Percentiles rank a stretch among this genome's conserved stretches.
phyloP scores from a whole-genome alignment of 2,113 vertebrate genomes.

The Phalacrocorax aristotelis region DNA sequence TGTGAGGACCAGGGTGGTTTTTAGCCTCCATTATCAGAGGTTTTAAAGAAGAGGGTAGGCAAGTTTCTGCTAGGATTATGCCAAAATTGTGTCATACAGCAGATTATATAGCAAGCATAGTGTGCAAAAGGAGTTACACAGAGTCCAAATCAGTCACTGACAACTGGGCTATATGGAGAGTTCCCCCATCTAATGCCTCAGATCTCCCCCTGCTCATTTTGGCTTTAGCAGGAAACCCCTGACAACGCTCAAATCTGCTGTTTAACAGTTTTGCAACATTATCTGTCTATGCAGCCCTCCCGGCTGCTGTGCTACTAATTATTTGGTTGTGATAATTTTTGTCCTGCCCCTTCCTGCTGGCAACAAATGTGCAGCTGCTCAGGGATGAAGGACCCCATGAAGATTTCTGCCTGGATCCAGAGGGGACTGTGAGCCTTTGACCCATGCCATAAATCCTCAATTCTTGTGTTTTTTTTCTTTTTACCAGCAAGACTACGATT shows the following conservation, averaged over 20 bases:
- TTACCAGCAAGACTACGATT: neutral
- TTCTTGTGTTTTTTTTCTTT: neutral
- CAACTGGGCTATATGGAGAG: neutral
- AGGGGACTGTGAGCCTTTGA: neutral
- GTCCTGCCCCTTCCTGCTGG: neutral
- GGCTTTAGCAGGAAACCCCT: neutral
- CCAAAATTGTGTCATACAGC: neutral
- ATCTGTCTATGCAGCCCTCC: neutral
- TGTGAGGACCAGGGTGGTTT: accelerated
- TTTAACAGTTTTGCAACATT: neutral
- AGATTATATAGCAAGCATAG: neutral
- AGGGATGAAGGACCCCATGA: neutral
- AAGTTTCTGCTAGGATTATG: neutral
- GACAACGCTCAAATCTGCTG: neutral
- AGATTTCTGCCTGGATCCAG: neutral
- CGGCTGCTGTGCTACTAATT: neutral
- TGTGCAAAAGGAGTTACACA: neutral
- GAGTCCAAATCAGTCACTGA: neutral
- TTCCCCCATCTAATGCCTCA: neutral
- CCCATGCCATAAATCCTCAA: neutral
- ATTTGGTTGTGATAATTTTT: neutral
- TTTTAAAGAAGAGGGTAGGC: neutral
- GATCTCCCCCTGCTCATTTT: neutral
- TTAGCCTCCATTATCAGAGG: neutral
- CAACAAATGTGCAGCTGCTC: neutral